Conservation (phyloP, 1,140 invertebrate species). For the Cecropterus lyciades region DNA sequence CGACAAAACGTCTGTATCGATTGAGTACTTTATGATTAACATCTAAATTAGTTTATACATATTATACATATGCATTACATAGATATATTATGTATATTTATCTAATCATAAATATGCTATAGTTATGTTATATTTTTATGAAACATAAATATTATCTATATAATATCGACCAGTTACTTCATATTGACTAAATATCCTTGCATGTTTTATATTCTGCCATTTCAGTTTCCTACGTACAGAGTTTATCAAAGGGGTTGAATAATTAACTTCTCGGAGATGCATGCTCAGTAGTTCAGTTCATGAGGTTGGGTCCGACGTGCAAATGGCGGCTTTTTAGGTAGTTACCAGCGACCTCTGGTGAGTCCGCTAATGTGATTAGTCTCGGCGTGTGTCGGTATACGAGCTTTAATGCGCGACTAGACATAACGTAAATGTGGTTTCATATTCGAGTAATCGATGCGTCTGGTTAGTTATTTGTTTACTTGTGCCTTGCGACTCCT, state of each 20-base stretch:
- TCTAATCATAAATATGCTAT: no score
- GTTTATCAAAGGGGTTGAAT: conserved; percentile 13
- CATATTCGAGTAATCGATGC: conserved; percentile 55
- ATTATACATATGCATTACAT: no score
- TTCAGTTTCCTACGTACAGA: neutral
- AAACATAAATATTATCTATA: no score
- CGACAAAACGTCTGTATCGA: no score
- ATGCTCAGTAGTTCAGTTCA: conserved; percentile 26
- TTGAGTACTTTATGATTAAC: no score
- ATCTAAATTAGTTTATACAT: no score
- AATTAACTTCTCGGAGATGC: conserved; percentile 19
- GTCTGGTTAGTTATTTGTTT: conserved; percentile 27
- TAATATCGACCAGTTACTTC: no score
- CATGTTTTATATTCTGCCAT: no score
- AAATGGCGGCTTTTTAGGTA: conserved; percentile 66
- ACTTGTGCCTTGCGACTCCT: neutral
- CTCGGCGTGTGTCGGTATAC: conserved; percentile 59
- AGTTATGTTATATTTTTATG: no score
- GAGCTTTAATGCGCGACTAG: conserved; percentile 61
- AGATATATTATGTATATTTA: no score
- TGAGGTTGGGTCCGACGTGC: conserved; percentile 48
- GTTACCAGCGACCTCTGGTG: conserved; percentile 62
- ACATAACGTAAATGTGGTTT: conserved; percentile 49
- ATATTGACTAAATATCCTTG: no score
- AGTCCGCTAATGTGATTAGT: conserved; percentile 73